phyloP scores from a whole-genome alignment of 2,113 vertebrate genomes.

The Tyto alba region DNA sequence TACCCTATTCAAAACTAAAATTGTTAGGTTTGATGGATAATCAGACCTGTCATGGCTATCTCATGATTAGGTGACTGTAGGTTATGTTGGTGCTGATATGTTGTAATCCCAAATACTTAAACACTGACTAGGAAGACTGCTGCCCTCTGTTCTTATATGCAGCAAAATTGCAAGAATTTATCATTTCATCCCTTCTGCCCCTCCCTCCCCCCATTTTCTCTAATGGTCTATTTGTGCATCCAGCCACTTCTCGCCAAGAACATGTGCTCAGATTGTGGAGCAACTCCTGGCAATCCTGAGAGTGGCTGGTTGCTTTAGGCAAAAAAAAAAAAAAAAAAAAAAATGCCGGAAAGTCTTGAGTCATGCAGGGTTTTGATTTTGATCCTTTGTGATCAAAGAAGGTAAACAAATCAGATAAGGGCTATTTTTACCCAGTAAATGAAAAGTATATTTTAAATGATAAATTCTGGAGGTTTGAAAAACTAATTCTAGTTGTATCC shows the following conservation, averaged over 20 bases:
- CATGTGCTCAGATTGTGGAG: fast-evolving
- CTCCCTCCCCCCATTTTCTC: neutral
- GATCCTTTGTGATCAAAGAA: neutral
- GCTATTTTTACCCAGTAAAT: neutral
- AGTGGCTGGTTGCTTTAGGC: neutral
- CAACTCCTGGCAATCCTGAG: neutral
- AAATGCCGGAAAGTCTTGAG: neutral
- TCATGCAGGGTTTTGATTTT: neutral
- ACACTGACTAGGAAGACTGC: neutral
- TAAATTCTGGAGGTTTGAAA: neutral
- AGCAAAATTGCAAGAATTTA: neutral
- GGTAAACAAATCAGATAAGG: neutral
- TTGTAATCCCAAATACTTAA: neutral
- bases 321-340: neutral
- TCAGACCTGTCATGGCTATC: neutral
- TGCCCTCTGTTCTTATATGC: neutral
- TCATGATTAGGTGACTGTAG: neutral
- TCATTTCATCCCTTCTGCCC: neutral
- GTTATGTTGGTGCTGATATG: neutral
- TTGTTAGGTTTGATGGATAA: neutral
- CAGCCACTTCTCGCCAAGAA: neutral
- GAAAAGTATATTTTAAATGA: neutral
- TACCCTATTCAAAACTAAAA: neutral
- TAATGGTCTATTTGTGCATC: neutral
- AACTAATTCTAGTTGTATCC: neutral